These are phyloP conservation scores for Polyommatus iphigenia DNA, from an alignment of 2,888 invertebrate species.

Conservation along the genomic window DNA sequence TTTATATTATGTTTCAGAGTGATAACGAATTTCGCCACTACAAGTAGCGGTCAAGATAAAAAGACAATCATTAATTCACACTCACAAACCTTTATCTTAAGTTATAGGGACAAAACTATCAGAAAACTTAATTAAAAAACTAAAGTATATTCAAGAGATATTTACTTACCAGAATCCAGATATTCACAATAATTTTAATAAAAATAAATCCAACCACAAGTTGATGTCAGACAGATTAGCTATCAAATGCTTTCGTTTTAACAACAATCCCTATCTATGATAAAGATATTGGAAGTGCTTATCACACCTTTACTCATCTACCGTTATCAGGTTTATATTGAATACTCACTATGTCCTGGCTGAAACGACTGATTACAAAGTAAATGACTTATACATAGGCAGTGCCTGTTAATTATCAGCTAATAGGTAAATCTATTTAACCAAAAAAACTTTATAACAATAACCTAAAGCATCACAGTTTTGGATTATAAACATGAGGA, in stretches of 20 bases:
- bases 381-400: background rate
- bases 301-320: slow-evolving; percentile 17
- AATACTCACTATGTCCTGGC: background rate
- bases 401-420: too few species aligned
- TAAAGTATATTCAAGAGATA: background rate
- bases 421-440: too few species aligned
- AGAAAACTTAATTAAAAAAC: background rate
- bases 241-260: slow-evolving; percentile 56
- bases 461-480: too few species aligned
- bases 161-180: slow-evolving; percentile 27
- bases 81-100: background rate
- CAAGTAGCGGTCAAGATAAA: too few species aligned
- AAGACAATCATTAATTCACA: background rate
- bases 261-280: slow-evolving; percentile 48
- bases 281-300: slow-evolving; percentile 1
- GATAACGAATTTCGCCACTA: too few species aligned
- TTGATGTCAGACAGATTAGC: slow-evolving; percentile 50
- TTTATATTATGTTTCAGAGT: too few species aligned
- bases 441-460: too few species aligned
- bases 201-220: slow-evolving; percentile 17
- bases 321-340: background rate
- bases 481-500: too few species aligned
- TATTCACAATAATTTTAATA: background rate
- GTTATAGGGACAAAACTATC: background rate
- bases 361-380: background rate